Evolutionary conservation across 1,140 invertebrate genomes (phyloP).

Genomic region (Temnothorax longispinosus): DNA sequence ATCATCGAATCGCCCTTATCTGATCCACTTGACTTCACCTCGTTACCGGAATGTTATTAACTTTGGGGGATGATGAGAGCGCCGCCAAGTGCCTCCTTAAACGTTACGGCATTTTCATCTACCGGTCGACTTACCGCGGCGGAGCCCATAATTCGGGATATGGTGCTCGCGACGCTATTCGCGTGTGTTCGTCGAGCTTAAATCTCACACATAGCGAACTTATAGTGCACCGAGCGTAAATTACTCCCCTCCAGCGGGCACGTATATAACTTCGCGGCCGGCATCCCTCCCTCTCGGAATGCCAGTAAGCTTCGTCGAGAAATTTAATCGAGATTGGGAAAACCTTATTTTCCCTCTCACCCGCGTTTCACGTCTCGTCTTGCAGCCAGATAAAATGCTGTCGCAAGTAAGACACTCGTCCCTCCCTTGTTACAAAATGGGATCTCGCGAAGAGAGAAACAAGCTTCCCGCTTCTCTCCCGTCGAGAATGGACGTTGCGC

Average conservation of each 20-base stretch:
- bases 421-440: slow-evolving; percentile 26
- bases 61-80: slow-evolving; percentile 50
- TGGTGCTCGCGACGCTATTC: not conserved
- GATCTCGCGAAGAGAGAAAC: slow-evolving; percentile 30
- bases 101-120: slow-evolving; percentile 39
- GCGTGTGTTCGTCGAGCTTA: slow-evolving; percentile 29
- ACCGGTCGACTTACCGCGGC: slow-evolving; percentile 18
- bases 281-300: slow-evolving; percentile 22
- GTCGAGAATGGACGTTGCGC: slow-evolving; percentile 1
- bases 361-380: slow-evolving; percentile 38
- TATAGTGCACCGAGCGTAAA: slow-evolving; percentile 44
- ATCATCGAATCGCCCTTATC: slow-evolving; percentile 49
- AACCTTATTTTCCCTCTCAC: slow-evolving; percentile 52
- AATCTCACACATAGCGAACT: slow-evolving; percentile 42
- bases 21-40: slow-evolving; percentile 43
- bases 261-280: slow-evolving; percentile 36
- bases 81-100: slow-evolving; percentile 40
- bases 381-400: slow-evolving; percentile 55
- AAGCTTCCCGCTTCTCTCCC: slow-evolving; percentile 5
- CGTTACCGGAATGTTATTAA: slow-evolving; percentile 56
- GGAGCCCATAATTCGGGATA: slow-evolving; percentile 53
- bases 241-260: slow-evolving; percentile 14
- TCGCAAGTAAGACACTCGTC: slow-evolving; percentile 44
- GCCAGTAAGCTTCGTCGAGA: slow-evolving; percentile 40
- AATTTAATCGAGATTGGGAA: slow-evolving; percentile 60